Percentiles rank a stretch among this genome's conserved stretches.
Conservation (phyloP, 2,113 vertebrate species). For the Hemicordylus capensis region DNA sequence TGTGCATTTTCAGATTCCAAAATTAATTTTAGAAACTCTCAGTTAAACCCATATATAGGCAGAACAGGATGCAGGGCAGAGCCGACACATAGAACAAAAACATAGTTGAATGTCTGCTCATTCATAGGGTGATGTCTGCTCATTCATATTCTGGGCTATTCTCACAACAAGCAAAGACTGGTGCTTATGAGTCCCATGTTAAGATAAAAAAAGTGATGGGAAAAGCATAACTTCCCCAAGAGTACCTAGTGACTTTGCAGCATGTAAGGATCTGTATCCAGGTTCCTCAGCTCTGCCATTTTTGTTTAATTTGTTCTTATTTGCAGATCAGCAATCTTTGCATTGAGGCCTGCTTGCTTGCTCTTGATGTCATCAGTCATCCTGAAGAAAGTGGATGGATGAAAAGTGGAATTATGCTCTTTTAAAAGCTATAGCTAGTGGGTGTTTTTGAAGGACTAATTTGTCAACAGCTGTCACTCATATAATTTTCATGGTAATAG, state of each 20-base stretch:
- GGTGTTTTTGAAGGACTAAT: neutral
- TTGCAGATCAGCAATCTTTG: neutral
- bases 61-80: neutral
- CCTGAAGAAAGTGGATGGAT: neutral
- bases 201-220: neutral
- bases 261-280: too few relatives aligned
- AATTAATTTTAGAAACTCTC: neutral
- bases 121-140: neutral
- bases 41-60: neutral
- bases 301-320: neutral
- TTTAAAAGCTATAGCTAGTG: neutral
- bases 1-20: too few relatives aligned
- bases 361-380: neutral
- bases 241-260: neutral
- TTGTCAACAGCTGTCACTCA: neutral
- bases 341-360: neutral
- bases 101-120: too few relatives aligned
- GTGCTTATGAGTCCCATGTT: neutral
- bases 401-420: too few relatives aligned
- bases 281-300: neutral
- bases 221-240: neutral
- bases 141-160: neutral
- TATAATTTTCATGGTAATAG: accelerated
- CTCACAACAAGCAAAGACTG: neutral
- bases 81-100: too few relatives aligned